Percentiles rank a stretch among this genome's conserved stretches.
Evolutionary conservation across 1,140 invertebrate genomes (phyloP).

Genomic region (Psix sp.): DNA sequence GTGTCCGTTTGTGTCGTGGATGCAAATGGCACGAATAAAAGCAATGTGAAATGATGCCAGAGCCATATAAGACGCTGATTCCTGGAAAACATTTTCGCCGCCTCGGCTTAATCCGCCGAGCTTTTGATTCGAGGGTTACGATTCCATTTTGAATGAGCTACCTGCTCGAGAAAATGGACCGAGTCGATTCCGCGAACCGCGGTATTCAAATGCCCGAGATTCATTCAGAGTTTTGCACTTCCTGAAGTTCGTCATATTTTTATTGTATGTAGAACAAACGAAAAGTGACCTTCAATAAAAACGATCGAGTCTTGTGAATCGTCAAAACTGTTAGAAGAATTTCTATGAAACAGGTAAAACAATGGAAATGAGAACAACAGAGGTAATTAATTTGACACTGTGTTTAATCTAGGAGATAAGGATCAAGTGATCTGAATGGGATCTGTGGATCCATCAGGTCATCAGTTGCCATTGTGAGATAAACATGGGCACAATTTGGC

Average conservation of each 20-base stretch:
- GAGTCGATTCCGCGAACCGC: no score
- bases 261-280: no score
- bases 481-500: conserved; percentile 14
- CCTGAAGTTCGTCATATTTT: no score
- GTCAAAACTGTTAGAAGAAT: no score
- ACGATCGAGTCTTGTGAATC: no score
- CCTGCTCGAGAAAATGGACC: conserved; percentile 5
- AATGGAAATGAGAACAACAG: conserved; percentile 1
- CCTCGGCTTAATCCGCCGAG: neutral
- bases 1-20: conserved; percentile 8
- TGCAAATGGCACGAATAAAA: conserved; percentile 26
- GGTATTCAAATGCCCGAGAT: no score
- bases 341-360: no score
- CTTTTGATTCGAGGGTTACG: conserved; percentile 26
- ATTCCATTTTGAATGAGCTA: conserved; percentile 27
- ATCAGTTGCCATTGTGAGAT: conserved; percentile 40
- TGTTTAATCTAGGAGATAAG: conserved; percentile 31
- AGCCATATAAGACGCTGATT: conserved; percentile 9
- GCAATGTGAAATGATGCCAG: conserved; percentile 1
- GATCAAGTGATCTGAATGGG: conserved; percentile 8
- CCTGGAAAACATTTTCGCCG: conserved; percentile 6
- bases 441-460: conserved; percentile 1
- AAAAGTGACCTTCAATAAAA: no score
- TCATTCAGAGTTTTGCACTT: no score
- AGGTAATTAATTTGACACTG: conserved; percentile 18